Conservation (phyloP, 2,113 vertebrate genomes). For the Tragelaphus scriptus region DNA sequence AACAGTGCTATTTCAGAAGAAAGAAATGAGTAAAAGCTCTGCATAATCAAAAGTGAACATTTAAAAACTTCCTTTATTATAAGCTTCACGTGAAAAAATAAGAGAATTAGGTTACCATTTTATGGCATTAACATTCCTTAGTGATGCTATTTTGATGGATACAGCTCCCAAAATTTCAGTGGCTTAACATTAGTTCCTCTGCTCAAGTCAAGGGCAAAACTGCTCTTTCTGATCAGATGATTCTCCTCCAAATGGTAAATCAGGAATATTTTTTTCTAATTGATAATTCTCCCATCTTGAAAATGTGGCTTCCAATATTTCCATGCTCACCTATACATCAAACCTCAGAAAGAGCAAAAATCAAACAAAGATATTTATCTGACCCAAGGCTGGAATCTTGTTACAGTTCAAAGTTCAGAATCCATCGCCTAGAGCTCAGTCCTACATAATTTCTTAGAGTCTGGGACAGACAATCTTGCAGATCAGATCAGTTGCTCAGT, state of each 20-base stretch:
- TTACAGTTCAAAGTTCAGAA: neutral
- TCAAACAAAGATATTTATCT: neutral
- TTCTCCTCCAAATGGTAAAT: neutral
- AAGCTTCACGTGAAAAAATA: neutral
- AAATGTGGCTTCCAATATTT: neutral
- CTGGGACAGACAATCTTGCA: neutral
- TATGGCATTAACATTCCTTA: neutral
- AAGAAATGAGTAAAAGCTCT: neutral
- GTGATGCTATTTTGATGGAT: neutral
- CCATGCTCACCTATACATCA: neutral
- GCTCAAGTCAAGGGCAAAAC: neutral
- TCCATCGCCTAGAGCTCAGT: neutral
- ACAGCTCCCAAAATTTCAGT: neutral
- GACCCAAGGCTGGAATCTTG: neutral
- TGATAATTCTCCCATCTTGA: neutral
- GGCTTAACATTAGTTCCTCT: neutral
- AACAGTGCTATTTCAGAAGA: neutral
- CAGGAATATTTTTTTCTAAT: neutral
- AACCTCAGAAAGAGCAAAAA: neutral
- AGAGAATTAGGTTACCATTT: neutral
- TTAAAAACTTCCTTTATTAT: neutral
- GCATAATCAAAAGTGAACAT: neutral
- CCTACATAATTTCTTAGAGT: neutral
- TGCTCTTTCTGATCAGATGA: neutral
- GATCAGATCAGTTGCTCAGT: no score